Base-by-base conservation (phyloP, 2,888 invertebrate species). In the Pterobdella sp. region DNA sequence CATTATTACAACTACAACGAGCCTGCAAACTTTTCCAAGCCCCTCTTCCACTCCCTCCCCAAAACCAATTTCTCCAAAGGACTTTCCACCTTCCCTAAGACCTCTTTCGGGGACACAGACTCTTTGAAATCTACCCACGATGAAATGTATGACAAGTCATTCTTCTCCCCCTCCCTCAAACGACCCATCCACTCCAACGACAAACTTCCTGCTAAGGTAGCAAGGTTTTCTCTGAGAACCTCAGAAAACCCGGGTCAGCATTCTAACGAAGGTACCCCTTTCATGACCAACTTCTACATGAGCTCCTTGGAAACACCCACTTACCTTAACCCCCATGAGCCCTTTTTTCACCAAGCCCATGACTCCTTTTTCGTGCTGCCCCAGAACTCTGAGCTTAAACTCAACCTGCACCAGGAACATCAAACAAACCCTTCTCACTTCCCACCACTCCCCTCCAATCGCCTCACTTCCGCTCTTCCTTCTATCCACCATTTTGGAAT, bases 401-500 rank as follows among this genome's bases (percentile, higher is more conserved):
- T 71, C 35, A 71, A 71, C 37, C 35, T 71, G 2, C 63, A 71
- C 56, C 71, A 31, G n/a, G 63, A 37, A 22, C 69, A 69, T n/a
- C 56, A 35, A 22, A 29, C 71, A 4, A n/a, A 60, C 32, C 14
- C 71, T 7, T 35, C 36, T n/a, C 22, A 29, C 34, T 56, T 35
- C 34, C 35, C 56, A 2, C 56, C 60, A 1, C 63, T 71, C 3
- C 31, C 60, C 36, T 60, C 71, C 3, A 69, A 42, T 14, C 26
- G 69, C 14, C 34, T 69, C 10, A 26, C 69, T 18, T 71, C 71
- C 31, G 71, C 63, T 35, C 71, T 71, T 56, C 71, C 71, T 4
- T 71, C 71, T 29, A 71, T 71, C 32, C 60, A 71, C 36, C 71
- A 71, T 37, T 71, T 71, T 34, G 70, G 70, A 26, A 32, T 70